Evolutionary conservation across 2,797 vertebrate species (phyloP), one percentile per base, ranked within the genome.

Genomic region (Coregonus suidteri): DNA sequence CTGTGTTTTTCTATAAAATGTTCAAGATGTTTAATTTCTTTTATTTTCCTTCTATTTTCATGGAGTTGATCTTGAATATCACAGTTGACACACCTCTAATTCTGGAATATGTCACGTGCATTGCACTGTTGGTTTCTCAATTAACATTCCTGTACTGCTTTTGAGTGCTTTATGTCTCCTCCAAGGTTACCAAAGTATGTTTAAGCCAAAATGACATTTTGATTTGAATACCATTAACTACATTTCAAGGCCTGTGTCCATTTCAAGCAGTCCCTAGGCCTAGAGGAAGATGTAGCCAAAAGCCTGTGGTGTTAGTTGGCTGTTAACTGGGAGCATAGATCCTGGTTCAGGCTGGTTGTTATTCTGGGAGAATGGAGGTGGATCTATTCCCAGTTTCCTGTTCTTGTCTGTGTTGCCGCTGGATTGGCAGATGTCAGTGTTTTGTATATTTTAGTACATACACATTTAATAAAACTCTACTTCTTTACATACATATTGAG

Each of bases 381-480:
- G 85, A 86, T 88, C 84, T 82, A 69, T 68, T 88, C 86, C 83
- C 83, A 69, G 85, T 85, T 81, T 88, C 85, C 73, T 83, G 89
- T 80, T 82, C 84, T 89, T 83, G 82, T 93, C 91, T 91, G 82
- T 92, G 93, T 94, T 95, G 94, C 95, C 93, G 87, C 93, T 95
- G 95, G 94, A 93, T 94, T 95, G 94, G 94, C 95, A 94, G 92
- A 89, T 94, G 93, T 94, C 88, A 88, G 90, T 95, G 92, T 95
- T 95, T 94, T 95, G 93, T 95, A 94, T 93, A 94, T 94, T 94
- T 95, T 91, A 94, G 92, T 91, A 91, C 88, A 90, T 93, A 92
- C 86, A 79, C 79, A 90, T 91, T 85, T 83, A 94, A 94, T 93
- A 92, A 94, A 91, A 84, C 78, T 75, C 70, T 86, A 83, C 77